phyloP scores from a whole-genome alignment of 1,140 invertebrate genomes.

The Aleiodes sp. region DNA sequence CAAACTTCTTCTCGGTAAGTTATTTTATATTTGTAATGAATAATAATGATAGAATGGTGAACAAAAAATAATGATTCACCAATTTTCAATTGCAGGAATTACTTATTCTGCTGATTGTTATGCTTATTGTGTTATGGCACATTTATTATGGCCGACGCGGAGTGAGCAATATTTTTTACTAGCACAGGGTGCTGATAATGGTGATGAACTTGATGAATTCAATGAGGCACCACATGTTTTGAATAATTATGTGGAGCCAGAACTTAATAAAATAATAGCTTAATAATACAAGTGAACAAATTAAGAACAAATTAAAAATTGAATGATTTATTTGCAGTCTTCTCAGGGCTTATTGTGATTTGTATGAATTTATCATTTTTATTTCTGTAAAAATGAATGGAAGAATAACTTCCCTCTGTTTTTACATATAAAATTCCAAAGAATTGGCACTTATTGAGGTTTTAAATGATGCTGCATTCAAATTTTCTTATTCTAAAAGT shows the following conservation, averaged over 20 bases:
- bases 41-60: background rate
- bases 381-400: no score
- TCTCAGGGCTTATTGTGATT: no score
- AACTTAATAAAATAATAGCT: conserved; percentile 62
- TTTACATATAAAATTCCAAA: no score
- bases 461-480: no score
- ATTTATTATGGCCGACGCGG: conserved; percentile 91
- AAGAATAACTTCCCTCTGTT: no score
- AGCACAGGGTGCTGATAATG: conserved; percentile 75
- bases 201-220: conserved; percentile 89
- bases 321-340: no score
- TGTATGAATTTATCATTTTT: no score
- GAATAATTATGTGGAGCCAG: conserved; percentile 70
- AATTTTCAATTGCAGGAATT: conserved; percentile 74
- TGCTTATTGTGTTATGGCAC: conserved; percentile 93
- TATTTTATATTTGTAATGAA: conserved; percentile 6
- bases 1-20: conserved; percentile 90
- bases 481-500: background rate
- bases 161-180: conserved; percentile 90
- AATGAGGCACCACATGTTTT: conserved; percentile 90
- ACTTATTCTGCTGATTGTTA: conserved; percentile 94
- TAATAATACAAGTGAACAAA: conserved; percentile 46
- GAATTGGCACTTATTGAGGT: no score
- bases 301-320: no score
- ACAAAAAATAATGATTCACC: background rate